A percentile compares a stretch with the other conserved stretches of the same genome.
Conservation (phyloP, 2,888 invertebrate species). For the Campoplex capitator region DNA sequence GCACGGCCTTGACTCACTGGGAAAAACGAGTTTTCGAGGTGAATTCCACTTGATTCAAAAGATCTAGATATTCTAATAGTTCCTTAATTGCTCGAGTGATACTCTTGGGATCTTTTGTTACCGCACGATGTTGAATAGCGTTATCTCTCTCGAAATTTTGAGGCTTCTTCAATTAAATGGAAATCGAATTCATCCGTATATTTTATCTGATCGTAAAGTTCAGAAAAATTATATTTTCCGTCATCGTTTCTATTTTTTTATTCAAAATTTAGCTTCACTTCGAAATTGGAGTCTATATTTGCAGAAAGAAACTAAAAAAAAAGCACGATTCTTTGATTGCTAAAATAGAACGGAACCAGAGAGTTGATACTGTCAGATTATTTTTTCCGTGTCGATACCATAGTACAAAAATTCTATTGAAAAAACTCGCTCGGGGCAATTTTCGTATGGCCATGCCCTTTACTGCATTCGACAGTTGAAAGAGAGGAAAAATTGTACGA, state of each 20-base stretch:
- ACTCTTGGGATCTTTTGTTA: not conserved
- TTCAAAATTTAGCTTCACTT: not conserved
- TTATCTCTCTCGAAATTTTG: not conserved
- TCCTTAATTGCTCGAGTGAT: not conserved
- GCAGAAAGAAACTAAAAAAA: not conserved
- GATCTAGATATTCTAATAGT: not conserved
- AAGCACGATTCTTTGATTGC: not conserved
- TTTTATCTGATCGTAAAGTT: not conserved
- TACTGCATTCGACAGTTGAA: too few species aligned
- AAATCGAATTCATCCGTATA: not conserved
- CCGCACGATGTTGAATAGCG: not conserved
- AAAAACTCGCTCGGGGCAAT: too few species aligned
- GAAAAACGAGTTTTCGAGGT: conserved; percentile 99
- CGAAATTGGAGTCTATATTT: too few species aligned
- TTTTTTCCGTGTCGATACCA: not conserved
- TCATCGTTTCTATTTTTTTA: not conserved
- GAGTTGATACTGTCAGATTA: not conserved
- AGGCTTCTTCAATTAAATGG: not conserved
- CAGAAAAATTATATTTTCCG: not conserved
- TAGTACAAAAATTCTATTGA: not conserved
- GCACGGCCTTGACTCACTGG: conserved; percentile 99
- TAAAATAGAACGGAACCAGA: too few species aligned
- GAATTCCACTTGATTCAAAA: conserved; percentile 59
- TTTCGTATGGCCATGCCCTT: too few species aligned
- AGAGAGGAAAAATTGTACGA: too few species aligned